Evolutionary conservation across 2,888 invertebrate species (phyloP).

Genomic region (Athetis lepigone): DNA sequence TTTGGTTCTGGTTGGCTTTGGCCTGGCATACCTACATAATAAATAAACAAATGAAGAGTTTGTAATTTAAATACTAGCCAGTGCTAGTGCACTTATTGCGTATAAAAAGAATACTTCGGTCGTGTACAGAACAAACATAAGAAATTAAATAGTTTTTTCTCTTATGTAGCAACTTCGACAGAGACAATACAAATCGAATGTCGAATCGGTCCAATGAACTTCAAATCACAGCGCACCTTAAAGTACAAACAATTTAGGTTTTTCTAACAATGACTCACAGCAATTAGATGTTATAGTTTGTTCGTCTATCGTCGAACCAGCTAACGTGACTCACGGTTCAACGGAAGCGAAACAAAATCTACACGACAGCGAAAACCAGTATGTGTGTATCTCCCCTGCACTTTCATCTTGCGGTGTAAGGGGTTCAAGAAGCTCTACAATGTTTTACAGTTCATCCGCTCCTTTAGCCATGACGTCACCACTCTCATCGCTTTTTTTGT

Average conservation of each 20-base stretch:
- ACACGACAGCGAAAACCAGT: conserved; percentile 71
- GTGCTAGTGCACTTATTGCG: neutral
- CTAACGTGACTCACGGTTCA: conserved; percentile 78
- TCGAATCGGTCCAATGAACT: conserved; percentile 58
- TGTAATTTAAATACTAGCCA: neutral
- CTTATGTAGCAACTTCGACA: neutral
- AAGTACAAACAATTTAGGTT: conserved; percentile 56
- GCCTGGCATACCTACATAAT: neutral
- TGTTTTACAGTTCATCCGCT: conserved; percentile 59
- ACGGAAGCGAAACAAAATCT: conserved; percentile 76
- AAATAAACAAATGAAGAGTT: neutral
- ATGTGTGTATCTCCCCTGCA: conserved; percentile 67
- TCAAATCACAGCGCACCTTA: conserved; percentile 57
- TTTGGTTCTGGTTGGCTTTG: neutral
- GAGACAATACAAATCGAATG: conserved; percentile 21
- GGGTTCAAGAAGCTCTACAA: conserved; percentile 58
- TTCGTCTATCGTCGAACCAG: conserved; percentile 70
- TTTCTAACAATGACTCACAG: conserved; percentile 66
- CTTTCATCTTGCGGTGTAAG: conserved; percentile 44
- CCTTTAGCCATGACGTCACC: conserved; percentile 63
- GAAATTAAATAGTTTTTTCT: no score
- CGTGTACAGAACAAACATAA: no score
- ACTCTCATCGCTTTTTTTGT: conserved; percentile 48
- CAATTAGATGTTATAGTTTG: conserved; percentile 78
- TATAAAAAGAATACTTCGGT: no score